phyloP scores from a whole-genome alignment of 2,113 vertebrate species.

The Gila orcuttii region DNA sequence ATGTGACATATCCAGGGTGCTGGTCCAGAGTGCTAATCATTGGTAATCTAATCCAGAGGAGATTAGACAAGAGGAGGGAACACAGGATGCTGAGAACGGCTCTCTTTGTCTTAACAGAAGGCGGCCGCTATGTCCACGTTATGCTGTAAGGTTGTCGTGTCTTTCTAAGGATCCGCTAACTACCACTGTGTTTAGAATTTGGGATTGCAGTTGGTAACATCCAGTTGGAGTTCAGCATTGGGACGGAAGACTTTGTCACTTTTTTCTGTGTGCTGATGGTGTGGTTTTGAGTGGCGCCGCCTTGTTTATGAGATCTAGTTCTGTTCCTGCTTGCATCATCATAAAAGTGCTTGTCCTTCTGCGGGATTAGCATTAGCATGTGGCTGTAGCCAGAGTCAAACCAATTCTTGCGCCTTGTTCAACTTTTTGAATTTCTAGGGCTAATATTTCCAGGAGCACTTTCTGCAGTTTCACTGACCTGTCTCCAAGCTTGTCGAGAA shows the following conservation, averaged over 20 bases:
- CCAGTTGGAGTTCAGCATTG: background rate
- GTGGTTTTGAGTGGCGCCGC: constrained; percentile 29
- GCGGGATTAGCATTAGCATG: constrained; percentile 74
- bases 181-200: constrained; percentile 10
- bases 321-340: constrained; percentile 69
- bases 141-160: background rate
- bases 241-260: background rate
- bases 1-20: constrained; percentile 78
- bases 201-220: background rate
- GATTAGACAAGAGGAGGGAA: constrained; percentile 72
- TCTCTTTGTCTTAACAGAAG: constrained; percentile 57
- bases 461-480: background rate
- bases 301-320: constrained; percentile 51
- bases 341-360: constrained; percentile 63
- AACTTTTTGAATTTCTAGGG: background rate
- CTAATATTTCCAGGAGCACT: background rate
- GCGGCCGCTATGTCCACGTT: constrained; percentile 45
- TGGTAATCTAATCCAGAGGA: constrained; percentile 74
- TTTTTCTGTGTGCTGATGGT: constrained; percentile 45
- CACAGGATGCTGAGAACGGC: constrained; percentile 61
- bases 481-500: background rate
- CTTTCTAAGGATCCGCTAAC: constrained; percentile 37
- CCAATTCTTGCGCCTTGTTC: background rate
- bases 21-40: constrained; percentile 72
- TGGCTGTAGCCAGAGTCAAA: constrained; percentile 56